phyloP scores from a whole-genome alignment of 2,113 vertebrate genomes.

The Lampris megalopsis region DNA sequence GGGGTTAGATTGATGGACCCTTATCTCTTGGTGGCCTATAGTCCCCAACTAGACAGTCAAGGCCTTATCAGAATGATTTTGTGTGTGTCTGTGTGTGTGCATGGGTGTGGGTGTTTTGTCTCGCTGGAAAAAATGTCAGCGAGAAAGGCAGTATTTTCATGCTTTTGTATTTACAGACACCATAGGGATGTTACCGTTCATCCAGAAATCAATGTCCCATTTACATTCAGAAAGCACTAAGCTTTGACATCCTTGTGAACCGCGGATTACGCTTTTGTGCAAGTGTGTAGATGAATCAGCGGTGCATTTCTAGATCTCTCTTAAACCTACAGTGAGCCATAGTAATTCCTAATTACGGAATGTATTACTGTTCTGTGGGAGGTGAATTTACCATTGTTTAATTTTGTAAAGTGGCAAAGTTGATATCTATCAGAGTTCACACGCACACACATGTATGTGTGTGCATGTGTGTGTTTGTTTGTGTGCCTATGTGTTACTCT shows the following conservation, averaged over 20 bases:
- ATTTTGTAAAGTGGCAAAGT: too few relatives aligned
- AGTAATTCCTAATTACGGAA: too few relatives aligned
- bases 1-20: conserved; percentile 3
- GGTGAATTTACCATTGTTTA: too few relatives aligned
- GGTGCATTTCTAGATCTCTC: too few relatives aligned
- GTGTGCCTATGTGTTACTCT: background rate
- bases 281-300: background rate
- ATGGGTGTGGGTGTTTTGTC: background rate
- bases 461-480: background rate
- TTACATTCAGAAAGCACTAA: background rate
- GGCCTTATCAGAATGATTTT: background rate
- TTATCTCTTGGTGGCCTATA: background rate
- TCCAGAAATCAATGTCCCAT: background rate
- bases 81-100: background rate
- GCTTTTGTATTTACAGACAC: background rate
- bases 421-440: too few relatives aligned
- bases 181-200: background rate
- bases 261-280: background rate
- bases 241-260: background rate
- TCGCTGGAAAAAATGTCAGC: too few relatives aligned
- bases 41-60: conserved; percentile 1
- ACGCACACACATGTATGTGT: background rate
- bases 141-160: background rate
- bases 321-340: too few relatives aligned
- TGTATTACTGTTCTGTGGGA: too few relatives aligned